A percentile compares a stretch with the other conserved stretches of the same genome.
These are phyloP conservation scores for Drosophila serrata DNA, from an alignment of 1,140 invertebrate genomes.

Conservation along the genomic window DNA sequence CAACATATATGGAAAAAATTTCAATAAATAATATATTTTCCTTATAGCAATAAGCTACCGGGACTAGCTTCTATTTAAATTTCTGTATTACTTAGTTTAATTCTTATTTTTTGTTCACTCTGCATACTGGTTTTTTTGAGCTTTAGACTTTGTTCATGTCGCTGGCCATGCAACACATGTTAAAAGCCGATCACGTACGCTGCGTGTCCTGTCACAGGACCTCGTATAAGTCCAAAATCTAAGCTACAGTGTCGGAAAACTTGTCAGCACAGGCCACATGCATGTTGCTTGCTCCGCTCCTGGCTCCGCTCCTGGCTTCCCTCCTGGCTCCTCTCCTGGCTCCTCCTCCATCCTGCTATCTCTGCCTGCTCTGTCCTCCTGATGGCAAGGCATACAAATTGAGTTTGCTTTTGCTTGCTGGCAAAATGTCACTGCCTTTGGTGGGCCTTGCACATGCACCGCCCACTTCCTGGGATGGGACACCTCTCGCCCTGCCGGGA, in stretches of 20 bases:
- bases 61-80: not conserved
- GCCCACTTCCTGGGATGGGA: conserved; percentile 9
- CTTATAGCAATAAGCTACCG: rapidly evolving
- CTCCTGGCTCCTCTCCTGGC: not conserved
- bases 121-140: conserved; percentile 22
- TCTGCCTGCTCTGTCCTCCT: conserved; percentile 20
- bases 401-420: conserved; percentile 63
- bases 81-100: not conserved
- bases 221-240: conserved; percentile 51
- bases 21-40: too few relatives aligned
- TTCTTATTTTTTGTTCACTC: conserved; percentile 10
- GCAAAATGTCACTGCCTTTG: conserved; percentile 35
- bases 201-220: conserved; percentile 77
- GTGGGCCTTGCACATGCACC: conserved; percentile 22
- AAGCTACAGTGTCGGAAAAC: conserved; percentile 44
- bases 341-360: conserved; percentile 8
- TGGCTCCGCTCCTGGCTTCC: not conserved
- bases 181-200: conserved; percentile 58
- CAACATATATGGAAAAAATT: too few relatives aligned
- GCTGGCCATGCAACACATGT: conserved; percentile 61
- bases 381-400: conserved; percentile 59
- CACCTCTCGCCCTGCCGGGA: conserved; percentile 25
- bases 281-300: conserved; percentile 35
- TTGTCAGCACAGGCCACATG: conserved; percentile 43
- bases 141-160: conserved; percentile 35